Conservation (phyloP, 2,113 vertebrate genomes). For the Garra rufa region DNA sequence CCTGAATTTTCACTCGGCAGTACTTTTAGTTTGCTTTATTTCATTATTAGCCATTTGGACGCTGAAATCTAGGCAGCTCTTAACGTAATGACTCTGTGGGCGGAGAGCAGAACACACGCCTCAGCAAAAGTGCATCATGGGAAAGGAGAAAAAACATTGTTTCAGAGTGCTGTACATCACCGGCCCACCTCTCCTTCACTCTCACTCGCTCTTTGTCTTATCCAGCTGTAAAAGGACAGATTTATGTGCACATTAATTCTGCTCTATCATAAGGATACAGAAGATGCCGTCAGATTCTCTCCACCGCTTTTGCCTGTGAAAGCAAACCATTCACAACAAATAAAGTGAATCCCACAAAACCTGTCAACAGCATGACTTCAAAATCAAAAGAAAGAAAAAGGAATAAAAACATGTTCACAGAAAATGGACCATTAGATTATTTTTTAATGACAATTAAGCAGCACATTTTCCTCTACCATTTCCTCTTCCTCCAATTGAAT, state of each 20-base stretch:
- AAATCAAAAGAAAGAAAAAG: background rate
- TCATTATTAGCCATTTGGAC: background rate
- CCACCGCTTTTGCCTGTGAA: background rate
- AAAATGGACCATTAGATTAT: background rate
- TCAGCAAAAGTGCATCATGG: conserved; percentile 28
- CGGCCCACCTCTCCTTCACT: background rate
- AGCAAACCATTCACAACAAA: background rate
- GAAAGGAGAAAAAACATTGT: conserved; percentile 10
- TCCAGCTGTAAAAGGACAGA: conserved; percentile 71
- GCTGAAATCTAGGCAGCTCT: conserved; percentile 42
- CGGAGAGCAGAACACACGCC: background rate
- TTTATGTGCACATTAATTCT: conserved; percentile 72
- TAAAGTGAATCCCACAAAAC: background rate
- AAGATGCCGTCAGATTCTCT: conserved; percentile 42
- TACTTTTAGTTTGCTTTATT: background rate
- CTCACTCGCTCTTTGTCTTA: conserved; percentile 41
- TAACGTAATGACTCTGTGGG: conserved; percentile 40
- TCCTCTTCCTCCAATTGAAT: too few species aligned
- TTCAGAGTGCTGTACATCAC: background rate
- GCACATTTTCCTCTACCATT: too few species aligned
- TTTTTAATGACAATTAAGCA: too few species aligned
- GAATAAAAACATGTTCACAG: background rate
- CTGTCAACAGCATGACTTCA: background rate
- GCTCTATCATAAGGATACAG: conserved; percentile 65
- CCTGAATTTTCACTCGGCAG: background rate